These are phyloP conservation scores for Burhinus oedicnemus DNA, from an alignment of 2,113 vertebrate genomes.

Conservation along the genomic window DNA sequence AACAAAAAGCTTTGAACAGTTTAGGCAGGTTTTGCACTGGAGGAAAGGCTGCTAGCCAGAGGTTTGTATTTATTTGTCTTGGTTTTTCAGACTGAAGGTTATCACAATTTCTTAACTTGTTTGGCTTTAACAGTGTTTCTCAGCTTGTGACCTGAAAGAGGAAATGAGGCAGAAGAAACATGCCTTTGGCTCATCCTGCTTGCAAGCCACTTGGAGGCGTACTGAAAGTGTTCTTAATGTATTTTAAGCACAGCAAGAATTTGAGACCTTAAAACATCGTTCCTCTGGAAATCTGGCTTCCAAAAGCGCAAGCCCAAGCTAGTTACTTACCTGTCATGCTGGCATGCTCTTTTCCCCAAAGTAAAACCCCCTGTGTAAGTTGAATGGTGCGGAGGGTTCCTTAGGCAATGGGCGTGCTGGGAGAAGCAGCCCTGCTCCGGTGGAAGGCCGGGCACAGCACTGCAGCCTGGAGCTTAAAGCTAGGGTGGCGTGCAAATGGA, in stretches of 20 bases:
- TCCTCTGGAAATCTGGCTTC: background rate
- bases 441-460: background rate
- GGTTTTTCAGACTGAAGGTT: background rate
- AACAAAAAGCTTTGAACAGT: background rate
- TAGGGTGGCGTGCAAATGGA: background rate
- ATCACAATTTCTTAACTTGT: background rate
- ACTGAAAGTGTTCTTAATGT: background rate
- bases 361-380: background rate
- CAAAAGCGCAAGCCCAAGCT: background rate
- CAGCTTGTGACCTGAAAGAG: background rate
- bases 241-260: background rate
- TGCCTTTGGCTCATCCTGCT: background rate
- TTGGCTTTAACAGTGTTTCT: background rate
- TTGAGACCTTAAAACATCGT: background rate
- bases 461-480: background rate
- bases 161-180: background rate
- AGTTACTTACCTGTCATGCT: background rate
- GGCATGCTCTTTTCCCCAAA: background rate
- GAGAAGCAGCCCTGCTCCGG: background rate
- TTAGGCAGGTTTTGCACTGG: background rate
- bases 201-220: background rate
- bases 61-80: background rate
- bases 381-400: accelerated
- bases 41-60: background rate
- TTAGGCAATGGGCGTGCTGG: accelerated